Base-by-base conservation (phyloP, 2,797 vertebrate species). In the Danionella dracula region DNA sequence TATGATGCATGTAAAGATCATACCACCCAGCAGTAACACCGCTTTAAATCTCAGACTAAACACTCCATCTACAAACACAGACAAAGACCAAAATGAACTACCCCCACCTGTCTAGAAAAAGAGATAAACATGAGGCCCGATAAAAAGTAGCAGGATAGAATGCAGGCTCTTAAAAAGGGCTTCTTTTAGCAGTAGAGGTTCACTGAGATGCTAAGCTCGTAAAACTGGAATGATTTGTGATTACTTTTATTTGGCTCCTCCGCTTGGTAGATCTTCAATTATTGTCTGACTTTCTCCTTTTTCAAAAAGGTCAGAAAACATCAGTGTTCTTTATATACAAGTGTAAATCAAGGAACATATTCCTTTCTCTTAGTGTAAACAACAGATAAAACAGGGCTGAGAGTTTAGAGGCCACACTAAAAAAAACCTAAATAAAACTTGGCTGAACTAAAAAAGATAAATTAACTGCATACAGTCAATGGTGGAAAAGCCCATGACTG, bases 181-280 rank as follows among this genome's bases (percentile, higher is more conserved):
- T 44, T 20, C 41, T 69, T 69, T 55, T 46, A 55, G 32, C 44
- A 57, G 53, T 27, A 51, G 51, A 21, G 37, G 37, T 65, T 73
- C 54, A 57, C 46, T 35, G 27, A 27, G 67, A 60, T 49, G 35
- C 49, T 20, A 17, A 44, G 16, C 64, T 71, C 20, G 31, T 73
- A 73, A 50, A 74, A 54, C 32, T 11, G 2, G 15, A 35, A 44
- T 66, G 69, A 69, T 74, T 74, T 74, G 73, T 42, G 55, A 56
- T 54, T 38, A 19, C 35, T 23, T 66, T 45, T 50, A 41, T 66
- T 46, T 54, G 55, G 32, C 41, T 58, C 37, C 49, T 62, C 32
- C 17, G 5, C 23, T 10, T n/a, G 32, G 32, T 49, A 31, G 21
- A 56, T 56, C 27, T 56, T 66, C 21, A 37, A 57, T 57, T 65